Evolutionary conservation across 2,797 vertebrate genomes (phyloP).

Genomic region (Ptychadena robeensis): DNA sequence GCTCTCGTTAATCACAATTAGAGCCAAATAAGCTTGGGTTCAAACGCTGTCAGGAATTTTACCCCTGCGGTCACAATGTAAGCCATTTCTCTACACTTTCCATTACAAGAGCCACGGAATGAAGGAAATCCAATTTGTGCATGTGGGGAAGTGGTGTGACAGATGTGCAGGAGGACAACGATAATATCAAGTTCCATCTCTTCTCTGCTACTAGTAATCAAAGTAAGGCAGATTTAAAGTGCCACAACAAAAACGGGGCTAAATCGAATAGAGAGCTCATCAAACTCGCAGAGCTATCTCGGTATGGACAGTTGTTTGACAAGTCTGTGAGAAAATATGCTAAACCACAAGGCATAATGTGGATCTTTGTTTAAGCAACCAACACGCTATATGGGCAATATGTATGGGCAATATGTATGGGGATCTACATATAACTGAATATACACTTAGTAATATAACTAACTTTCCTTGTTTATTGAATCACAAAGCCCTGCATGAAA

Average conservation of each 20-base stretch:
- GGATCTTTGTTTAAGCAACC: too few species aligned
- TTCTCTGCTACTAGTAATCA: slow-evolving; percentile 64
- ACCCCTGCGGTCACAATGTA: slow-evolving; percentile 52
- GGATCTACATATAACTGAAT: too few species aligned
- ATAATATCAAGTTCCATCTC: slow-evolving; percentile 64
- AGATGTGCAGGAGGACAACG: slow-evolving; percentile 62
- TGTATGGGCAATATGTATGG: too few species aligned
- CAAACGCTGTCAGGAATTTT: slow-evolving; percentile 51
- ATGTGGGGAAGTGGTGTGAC: slow-evolving; percentile 63
- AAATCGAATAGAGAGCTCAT: slow-evolving; percentile 9
- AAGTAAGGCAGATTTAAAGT: slow-evolving; percentile 63
- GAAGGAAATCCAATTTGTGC: slow-evolving; percentile 65
- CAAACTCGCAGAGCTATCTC: neutral
- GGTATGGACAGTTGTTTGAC: neutral
- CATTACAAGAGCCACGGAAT: slow-evolving; percentile 51
- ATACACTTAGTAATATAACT: too few species aligned
- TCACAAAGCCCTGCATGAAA: too few species aligned
- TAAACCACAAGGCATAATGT: too few species aligned
- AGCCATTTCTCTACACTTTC: slow-evolving; percentile 45
- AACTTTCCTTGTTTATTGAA: too few species aligned
- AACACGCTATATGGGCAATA: too few species aligned
- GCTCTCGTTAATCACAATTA: slow-evolving; percentile 50
- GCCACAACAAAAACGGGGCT: slow-evolving; percentile 1
- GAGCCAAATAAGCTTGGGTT: slow-evolving; percentile 53
- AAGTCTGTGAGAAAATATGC: neutral